phyloP scores from a whole-genome alignment of 2,113 vertebrate genomes.

The Leptosomus discolor region DNA sequence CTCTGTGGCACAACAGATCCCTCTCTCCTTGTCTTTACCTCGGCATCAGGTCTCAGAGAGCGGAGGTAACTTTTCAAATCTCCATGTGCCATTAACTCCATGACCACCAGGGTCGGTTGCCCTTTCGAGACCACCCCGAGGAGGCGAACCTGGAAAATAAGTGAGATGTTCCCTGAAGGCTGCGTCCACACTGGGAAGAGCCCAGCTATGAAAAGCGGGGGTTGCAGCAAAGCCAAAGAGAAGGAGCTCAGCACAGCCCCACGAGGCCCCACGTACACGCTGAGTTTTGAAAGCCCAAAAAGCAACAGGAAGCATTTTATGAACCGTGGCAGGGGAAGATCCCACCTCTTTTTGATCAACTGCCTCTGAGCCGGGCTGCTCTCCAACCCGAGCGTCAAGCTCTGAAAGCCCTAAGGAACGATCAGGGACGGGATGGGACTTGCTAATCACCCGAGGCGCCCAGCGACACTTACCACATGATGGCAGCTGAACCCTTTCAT shows the following conservation, averaged over 20 bases:
- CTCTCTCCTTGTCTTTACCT: conserved; percentile 74
- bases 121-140: conserved; percentile 96
- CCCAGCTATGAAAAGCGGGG: background rate
- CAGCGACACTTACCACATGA: conserved; percentile 85
- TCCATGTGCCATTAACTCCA: conserved; percentile 97
- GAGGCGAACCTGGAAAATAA: conserved; percentile 83
- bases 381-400: background rate
- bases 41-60: conserved; percentile 88
- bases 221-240: background rate
- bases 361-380: background rate
- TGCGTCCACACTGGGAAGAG: background rate
- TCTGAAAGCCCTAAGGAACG: background rate
- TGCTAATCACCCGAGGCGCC: background rate
- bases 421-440: background rate
- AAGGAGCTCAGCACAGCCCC: background rate
- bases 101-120: conserved; percentile 93
- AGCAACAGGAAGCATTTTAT: too few relatives aligned
- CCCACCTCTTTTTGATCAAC: background rate
- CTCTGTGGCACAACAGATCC: background rate
- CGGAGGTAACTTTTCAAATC: conserved; percentile 95
- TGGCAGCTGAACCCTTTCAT: conserved; percentile 99
- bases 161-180: background rate
- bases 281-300: too few relatives aligned
- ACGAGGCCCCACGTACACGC: background rate
- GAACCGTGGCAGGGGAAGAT: rapidly evolving